Conservation (phyloP, 2,113 vertebrate genomes). For the Thamnophis sirtalis region DNA sequence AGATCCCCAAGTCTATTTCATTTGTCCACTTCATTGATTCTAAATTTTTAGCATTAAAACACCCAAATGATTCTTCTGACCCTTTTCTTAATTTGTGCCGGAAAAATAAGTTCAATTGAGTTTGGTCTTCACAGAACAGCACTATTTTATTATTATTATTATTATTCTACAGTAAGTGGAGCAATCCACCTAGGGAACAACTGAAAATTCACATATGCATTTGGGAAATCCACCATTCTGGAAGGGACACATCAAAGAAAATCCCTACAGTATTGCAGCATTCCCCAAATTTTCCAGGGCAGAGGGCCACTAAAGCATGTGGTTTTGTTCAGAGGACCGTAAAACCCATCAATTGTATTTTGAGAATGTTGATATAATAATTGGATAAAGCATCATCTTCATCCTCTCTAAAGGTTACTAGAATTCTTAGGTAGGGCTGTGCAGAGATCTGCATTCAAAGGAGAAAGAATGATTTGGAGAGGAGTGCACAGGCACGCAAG, state of each 20-base stretch:
- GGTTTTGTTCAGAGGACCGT: background rate
- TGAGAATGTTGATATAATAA: background rate
- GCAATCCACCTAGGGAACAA: background rate
- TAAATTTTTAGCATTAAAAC: background rate
- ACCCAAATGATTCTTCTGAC: background rate
- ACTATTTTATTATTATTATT: background rate
- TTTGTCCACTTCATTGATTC: background rate
- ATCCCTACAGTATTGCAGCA: background rate
- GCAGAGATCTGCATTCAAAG: background rate
- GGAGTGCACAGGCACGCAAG: background rate
- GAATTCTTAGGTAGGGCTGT: background rate
- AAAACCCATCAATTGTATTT: background rate
- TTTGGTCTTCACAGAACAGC: background rate
- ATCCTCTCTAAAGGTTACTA: background rate
- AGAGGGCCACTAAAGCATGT: constrained; percentile 26
- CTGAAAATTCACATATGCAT: constrained; percentile 20
- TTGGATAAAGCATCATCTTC: background rate
- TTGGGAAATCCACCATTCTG: constrained; percentile 1
- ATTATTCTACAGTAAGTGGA: background rate
- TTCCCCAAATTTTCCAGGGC: no score
- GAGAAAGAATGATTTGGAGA: background rate
- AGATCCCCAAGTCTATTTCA: background rate
- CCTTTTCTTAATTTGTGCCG: background rate
- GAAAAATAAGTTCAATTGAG: background rate
- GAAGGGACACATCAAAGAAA: background rate